Evolutionary conservation across 2,888 invertebrate genomes (phyloP).

Genomic region (Chymomyza procnemis): DNA sequence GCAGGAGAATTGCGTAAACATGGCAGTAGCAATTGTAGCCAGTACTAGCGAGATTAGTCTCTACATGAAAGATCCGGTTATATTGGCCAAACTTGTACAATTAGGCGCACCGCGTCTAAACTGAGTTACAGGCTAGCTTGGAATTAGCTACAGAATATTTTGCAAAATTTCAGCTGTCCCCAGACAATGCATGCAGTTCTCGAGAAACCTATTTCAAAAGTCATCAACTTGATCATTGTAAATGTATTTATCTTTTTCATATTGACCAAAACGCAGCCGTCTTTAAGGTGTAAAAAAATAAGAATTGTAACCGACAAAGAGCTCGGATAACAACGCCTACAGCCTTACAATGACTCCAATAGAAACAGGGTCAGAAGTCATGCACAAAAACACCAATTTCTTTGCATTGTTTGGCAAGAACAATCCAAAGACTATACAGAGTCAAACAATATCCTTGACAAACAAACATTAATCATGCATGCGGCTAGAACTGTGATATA

Average conservation of each 20-base stretch:
- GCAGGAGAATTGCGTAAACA: too few relatives aligned
- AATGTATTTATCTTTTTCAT: conserved; percentile 36
- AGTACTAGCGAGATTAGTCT: too few relatives aligned
- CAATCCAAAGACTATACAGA: not conserved
- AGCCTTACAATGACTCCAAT: conserved; percentile 56
- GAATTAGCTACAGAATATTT: not conserved
- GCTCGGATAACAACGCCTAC: conserved; percentile 55
- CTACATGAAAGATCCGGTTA: too few relatives aligned
- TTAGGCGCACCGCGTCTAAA: not conserved
- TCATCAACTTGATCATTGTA: conserved; percentile 58
- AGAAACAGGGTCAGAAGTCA: conserved; percentile 46
- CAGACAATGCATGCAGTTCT: conserved; percentile 21
- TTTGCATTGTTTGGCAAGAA: not conserved
- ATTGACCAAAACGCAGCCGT: conserved; percentile 23
- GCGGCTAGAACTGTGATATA: not conserved
- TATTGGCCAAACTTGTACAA: too few relatives aligned
- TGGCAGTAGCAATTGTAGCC: too few relatives aligned
- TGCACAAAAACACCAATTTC: not conserved
- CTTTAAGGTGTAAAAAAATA: conserved; percentile 48
- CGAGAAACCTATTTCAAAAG: conserved; percentile 52
- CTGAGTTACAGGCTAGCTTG: not conserved
- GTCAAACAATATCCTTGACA: not conserved
- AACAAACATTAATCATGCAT: conserved; percentile 53
- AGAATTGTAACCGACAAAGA: conserved; percentile 56
- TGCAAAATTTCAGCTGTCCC: not conserved